Base-by-base conservation (phyloP, 2,797 vertebrate species). In the Iguana delicatissima region DNA sequence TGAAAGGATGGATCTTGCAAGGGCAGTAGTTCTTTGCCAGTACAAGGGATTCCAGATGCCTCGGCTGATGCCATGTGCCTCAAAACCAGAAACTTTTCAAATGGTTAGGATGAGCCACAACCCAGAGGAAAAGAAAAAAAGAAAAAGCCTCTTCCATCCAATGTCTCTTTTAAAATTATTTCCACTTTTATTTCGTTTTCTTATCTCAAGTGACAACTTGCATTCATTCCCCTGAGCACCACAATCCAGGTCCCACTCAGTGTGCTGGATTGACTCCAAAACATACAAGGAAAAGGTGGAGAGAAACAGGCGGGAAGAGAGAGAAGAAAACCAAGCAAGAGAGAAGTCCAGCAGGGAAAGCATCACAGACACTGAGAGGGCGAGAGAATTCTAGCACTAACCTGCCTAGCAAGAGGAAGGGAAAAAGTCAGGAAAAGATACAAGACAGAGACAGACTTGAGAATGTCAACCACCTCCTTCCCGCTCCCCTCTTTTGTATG, bases 181-280 rank as follows among this genome's bases (percentile, higher is more conserved):
- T 84, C 64, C 50, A 26, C 38, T 84, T 87, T 87, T 83, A 82
- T 89, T 95, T 87, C 83, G 20, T 59, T 59, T 64, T 20, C 67
- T 92, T 87, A 96, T 93, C 92, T 90, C 94, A 72, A 69, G 93
- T 82, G 92, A 95, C 95, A 46, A 94, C 96, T 96, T 96, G 95
- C 89, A 90, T 90, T 81, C 91, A 96, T 93, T 98, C 97, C 98
- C 98, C 98, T 98, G 98, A 98, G 98, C 97, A 96, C 97, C 97
- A 97, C 96, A 97, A 97, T 97, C 97, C 98, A 97, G 97, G 87
- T 90, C 96, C 96, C 95, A 96, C 95, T 96, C 95, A 96, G 97
- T 96, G 93, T 94, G 95, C 98, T 97, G 97, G 97, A 98, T 97
- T 96, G 91, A 96, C 88, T 97, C 96, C 95, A 96, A 97, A 97